These are phyloP conservation scores for Petaurus breviceps DNA, from an alignment of 2,113 vertebrate genomes.

Conservation along the genomic window DNA sequence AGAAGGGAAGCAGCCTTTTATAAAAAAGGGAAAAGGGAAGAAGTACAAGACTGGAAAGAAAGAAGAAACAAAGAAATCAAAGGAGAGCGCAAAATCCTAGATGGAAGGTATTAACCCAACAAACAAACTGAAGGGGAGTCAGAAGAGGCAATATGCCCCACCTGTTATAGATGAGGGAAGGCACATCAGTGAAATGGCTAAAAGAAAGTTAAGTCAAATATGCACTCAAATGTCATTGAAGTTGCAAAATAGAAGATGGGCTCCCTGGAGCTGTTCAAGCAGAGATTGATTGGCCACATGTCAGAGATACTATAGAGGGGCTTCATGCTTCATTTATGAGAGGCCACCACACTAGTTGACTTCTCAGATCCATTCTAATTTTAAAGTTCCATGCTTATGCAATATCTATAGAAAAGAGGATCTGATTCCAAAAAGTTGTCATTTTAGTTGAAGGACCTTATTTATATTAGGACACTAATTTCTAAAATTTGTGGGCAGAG, in stretches of 20 bases:
- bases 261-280: background rate
- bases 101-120: constrained; percentile 30
- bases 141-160: background rate
- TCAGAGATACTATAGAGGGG: background rate
- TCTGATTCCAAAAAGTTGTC: background rate
- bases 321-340: background rate
- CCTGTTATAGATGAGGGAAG: background rate
- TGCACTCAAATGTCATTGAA: background rate
- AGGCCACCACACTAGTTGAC: background rate
- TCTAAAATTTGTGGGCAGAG: background rate
- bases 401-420: background rate
- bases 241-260: background rate
- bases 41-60: constrained; percentile 7
- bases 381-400: background rate
- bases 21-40: background rate
- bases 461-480: background rate
- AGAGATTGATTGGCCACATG: background rate
- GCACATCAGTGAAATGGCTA: background rate
- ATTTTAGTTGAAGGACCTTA: background rate
- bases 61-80: constrained; percentile 13
- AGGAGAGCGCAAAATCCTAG: constrained; percentile 43
- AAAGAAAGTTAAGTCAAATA: background rate
- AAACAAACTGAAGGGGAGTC: constrained; percentile 1
- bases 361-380: background rate
- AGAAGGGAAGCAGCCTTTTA: background rate